These are phyloP conservation scores for Guaruba guarouba DNA, from an alignment of 2,113 vertebrate genomes.

Conservation along the genomic window DNA sequence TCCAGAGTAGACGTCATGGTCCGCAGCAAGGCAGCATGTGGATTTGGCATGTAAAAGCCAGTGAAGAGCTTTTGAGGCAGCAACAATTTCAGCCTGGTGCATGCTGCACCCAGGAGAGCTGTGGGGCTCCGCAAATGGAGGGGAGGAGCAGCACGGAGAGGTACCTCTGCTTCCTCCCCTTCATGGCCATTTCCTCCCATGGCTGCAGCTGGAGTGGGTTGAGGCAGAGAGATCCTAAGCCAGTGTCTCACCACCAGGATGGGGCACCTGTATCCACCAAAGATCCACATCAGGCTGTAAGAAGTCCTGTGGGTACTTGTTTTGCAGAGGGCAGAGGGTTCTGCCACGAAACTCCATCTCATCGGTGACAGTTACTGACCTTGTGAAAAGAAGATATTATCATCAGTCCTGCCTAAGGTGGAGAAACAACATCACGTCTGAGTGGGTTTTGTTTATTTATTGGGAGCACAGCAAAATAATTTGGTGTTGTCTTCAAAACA, in stretches of 20 bases:
- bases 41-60: neutral
- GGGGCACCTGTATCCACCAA: accelerated
- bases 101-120: neutral
- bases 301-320: neutral
- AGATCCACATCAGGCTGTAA: neutral
- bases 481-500: neutral
- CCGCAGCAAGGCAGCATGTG: neutral
- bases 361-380: accelerated
- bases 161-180: constrained; percentile 41
- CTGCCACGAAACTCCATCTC: neutral
- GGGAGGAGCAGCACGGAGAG: constrained; percentile 3
- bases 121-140: neutral
- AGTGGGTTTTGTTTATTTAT: neutral
- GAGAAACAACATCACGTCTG: neutral
- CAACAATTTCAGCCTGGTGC: neutral
- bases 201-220: neutral
- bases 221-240: neutral
- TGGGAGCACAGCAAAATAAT: neutral
- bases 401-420: neutral
- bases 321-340: accelerated
- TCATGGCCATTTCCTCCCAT: constrained; percentile 59
- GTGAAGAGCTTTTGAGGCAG: neutral
- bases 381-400: neutral
- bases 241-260: accelerated
- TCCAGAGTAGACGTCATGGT: constrained; percentile 78